These are phyloP conservation scores for Spodoptera litura DNA, from an alignment of 1,140 invertebrate genomes.

Conservation along the genomic window DNA sequence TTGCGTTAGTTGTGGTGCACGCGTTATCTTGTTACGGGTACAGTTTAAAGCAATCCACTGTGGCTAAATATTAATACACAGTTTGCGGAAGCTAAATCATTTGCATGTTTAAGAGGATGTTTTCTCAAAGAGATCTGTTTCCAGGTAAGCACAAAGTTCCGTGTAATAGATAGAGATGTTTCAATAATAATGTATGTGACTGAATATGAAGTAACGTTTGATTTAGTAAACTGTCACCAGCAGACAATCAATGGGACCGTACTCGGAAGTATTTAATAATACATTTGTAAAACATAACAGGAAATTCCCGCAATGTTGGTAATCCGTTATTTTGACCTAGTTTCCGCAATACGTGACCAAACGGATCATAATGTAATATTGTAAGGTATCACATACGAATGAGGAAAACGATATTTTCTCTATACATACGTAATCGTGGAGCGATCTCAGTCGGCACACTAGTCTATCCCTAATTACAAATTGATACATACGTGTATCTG, in stretches of 20 bases:
- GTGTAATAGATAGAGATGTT: too few species aligned
- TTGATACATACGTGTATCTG: too few species aligned
- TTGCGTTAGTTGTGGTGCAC: slow-evolving; percentile 14
- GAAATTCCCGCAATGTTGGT: slow-evolving; percentile 6
- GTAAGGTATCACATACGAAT: slow-evolving; percentile 4
- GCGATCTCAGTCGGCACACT: slow-evolving; percentile 4
- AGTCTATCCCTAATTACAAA: neutral
- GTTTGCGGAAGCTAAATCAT: too few species aligned
- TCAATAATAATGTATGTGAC: too few species aligned
- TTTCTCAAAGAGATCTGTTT: too few species aligned
- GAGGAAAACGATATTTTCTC: slow-evolving; percentile 30
- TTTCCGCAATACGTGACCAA: slow-evolving; percentile 24
- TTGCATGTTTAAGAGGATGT: too few species aligned
- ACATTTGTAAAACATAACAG: neutral
- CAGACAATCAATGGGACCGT: neutral
- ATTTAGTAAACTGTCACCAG: too few species aligned
- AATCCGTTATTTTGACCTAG: slow-evolving; percentile 33
- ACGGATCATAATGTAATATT: slow-evolving; percentile 27
- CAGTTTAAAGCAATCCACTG: neutral
- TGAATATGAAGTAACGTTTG: too few species aligned
- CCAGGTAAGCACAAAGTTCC: too few species aligned
- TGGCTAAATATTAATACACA: neutral
- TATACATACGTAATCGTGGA: slow-evolving; percentile 14
- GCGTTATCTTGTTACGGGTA: neutral
- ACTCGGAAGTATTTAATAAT: neutral